phyloP scores from a whole-genome alignment of 2,888 invertebrate species.

The Synergus laeviventris region DNA sequence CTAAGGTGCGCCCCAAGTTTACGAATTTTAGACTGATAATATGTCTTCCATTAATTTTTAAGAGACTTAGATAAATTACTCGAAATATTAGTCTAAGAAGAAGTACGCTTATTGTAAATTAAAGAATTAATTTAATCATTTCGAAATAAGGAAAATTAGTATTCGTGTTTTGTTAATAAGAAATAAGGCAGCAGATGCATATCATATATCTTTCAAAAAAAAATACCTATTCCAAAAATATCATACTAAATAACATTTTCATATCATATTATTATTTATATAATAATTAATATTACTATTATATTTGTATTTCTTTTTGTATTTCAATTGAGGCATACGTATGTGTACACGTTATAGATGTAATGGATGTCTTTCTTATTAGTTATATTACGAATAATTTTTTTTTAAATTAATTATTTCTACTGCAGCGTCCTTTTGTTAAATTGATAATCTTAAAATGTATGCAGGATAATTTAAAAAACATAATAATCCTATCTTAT shows the following conservation, averaged over 20 bases:
- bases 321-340: background rate
- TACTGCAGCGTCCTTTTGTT: background rate
- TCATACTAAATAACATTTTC: background rate
- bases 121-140: background rate
- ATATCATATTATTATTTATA: background rate
- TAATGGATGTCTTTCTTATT: background rate
- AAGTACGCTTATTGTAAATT: slow-evolving; percentile 9
- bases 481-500: background rate
- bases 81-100: background rate
- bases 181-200: background rate
- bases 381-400: background rate
- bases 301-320: background rate
- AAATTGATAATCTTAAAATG: background rate
- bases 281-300: background rate
- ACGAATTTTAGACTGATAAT: slow-evolving; percentile 43
- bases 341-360: background rate
- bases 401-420: background rate
- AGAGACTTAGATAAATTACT: background rate
- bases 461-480: background rate
- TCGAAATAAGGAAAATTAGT: background rate
- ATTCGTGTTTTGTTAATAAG: background rate
- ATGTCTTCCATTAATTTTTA: slow-evolving; percentile 33
- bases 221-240: background rate
- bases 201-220: background rate
- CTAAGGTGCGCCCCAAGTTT: slow-evolving; percentile 45